Percentiles rank a stretch among this genome's conserved stretches.
These are phyloP conservation scores for Stictocephala bisonia DNA, from an alignment of 2,888 invertebrate genomes.

Conservation along the genomic window DNA sequence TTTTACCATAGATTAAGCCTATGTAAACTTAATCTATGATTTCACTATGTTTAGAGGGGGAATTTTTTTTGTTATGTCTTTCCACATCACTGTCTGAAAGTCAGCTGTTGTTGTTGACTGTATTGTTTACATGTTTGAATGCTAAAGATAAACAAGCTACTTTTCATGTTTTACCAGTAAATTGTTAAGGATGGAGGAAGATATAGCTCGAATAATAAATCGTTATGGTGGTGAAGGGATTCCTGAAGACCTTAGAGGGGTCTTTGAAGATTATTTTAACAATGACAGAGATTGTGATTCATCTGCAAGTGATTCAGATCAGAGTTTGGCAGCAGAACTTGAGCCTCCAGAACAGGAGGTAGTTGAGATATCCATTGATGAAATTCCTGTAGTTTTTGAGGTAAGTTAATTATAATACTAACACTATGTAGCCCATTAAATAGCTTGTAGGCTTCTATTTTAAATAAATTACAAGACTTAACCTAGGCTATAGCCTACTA, in stretches of 20 bases:
- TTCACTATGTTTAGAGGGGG: not conserved
- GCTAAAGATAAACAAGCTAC: slow-evolving; percentile 1
- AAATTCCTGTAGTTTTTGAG: slow-evolving; percentile 1
- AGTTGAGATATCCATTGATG: slow-evolving; percentile 8
- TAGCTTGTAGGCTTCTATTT: too few relatives aligned
- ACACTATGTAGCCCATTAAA: too few relatives aligned
- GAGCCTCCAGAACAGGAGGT: not conserved
- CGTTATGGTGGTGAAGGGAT: slow-evolving; percentile 1
- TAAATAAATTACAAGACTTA: too few relatives aligned
- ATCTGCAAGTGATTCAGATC: not conserved
- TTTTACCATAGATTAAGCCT: not conserved
- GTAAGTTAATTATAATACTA: too few relatives aligned
- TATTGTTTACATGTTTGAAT: not conserved
- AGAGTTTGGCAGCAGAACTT: slow-evolving; percentile 8
- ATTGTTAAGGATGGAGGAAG: slow-evolving; percentile 7
- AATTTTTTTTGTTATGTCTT: slow-evolving; percentile 1
- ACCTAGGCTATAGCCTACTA: too few relatives aligned
- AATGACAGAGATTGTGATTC: not conserved
- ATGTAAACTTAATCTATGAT: not conserved
- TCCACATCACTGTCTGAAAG: not conserved
- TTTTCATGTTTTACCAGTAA: slow-evolving; percentile 3
- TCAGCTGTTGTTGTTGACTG: not conserved
- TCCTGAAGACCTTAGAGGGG: slow-evolving; percentile 8
- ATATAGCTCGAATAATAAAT: slow-evolving; percentile 9
- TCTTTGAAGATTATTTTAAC: not conserved